Evolutionary conservation across 2,113 vertebrate species (phyloP), one percentile per base, ranked within the genome.

Genomic region (Etheostoma spectabile): DNA sequence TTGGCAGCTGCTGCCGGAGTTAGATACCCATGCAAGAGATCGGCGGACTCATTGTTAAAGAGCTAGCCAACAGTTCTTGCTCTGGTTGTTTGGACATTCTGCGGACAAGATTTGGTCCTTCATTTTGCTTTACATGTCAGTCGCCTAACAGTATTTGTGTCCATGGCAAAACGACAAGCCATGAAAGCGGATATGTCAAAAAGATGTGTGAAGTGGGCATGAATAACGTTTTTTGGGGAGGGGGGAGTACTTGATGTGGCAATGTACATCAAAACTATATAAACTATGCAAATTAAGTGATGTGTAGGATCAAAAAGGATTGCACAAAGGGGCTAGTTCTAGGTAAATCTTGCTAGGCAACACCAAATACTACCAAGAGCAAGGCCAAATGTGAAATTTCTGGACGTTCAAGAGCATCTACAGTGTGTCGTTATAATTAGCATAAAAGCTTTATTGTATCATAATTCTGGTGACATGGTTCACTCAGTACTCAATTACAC

Each of bases 31-130:
- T 79, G 85, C 75, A 79, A 78, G 65, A 84, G 72, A 89, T 76
- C 82, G 88, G 55, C 61, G 53, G 80, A 68, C 67, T 85, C 83
- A 86, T 92, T 89, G 92, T 91, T 79, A 84, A 42, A 80, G 74
- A 73, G 88, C 80, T 77, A 84, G 91, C 91, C 85, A 91, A 85
- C 81, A 70, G 76, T 87, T 76, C 81, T 68, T 86, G 76, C 69
- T 80, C 82, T 8, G 55, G 87, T 92, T 88, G 89, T 84, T 87
- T 90, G 89, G 91, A 88, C 80, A 76, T 79, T 86, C 80, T 6
- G 75, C 68, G 11, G 88, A 89, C 84, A 83, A 62, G 83, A 88
- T 89, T 91, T 90, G 88, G 83, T 84, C 77, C 71, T 22, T 74
- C n/a, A 1, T 61, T 74, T 53, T 5, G 51, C 82, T 71, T 72